Percentiles rank a stretch among this genome's conserved stretches.
Evolutionary conservation across 1,140 invertebrate genomes (phyloP).

Genomic region (Charaxes varanes): DNA sequence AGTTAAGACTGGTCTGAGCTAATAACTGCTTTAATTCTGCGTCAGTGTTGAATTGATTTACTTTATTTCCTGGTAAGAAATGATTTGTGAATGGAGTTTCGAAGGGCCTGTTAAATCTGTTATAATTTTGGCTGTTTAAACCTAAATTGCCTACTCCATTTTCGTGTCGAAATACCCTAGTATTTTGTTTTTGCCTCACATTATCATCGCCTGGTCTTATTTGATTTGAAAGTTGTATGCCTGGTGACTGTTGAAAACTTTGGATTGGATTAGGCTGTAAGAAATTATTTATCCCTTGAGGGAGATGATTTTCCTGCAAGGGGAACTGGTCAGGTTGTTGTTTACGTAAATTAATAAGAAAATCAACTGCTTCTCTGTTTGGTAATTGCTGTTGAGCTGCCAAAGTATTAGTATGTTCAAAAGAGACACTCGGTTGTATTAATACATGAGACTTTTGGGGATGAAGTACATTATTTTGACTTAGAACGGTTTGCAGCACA

Average conservation of each 20-base stretch:
- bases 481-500: constrained; percentile 37
- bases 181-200: constrained; percentile 45
- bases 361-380: constrained; percentile 68
- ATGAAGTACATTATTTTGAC: constrained; percentile 31
- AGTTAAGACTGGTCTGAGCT: constrained; percentile 77
- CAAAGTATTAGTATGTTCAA: constrained; percentile 45
- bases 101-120: constrained; percentile 51
- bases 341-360: constrained; percentile 59
- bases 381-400: constrained; percentile 57
- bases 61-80: constrained; percentile 39
- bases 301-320: constrained; percentile 68
- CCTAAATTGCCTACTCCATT: constrained; percentile 75
- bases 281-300: constrained; percentile 62
- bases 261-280: constrained; percentile 43
- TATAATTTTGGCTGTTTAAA: constrained; percentile 57
- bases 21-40: constrained; percentile 79
- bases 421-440: constrained; percentile 70
- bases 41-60: constrained; percentile 62
- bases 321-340: constrained; percentile 64
- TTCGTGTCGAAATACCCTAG: constrained; percentile 67
- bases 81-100: constrained; percentile 42
- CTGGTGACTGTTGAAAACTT: constrained; percentile 37
- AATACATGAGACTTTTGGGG: constrained; percentile 54
- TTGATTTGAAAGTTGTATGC: constrained; percentile 35
- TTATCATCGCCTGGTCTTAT: constrained; percentile 32